A percentile compares a stretch with the other conserved stretches of the same genome.
These are phyloP conservation scores for Sinosuthora webbiana DNA, from an alignment of 2,113 vertebrate genomes.

Conservation along the genomic window DNA sequence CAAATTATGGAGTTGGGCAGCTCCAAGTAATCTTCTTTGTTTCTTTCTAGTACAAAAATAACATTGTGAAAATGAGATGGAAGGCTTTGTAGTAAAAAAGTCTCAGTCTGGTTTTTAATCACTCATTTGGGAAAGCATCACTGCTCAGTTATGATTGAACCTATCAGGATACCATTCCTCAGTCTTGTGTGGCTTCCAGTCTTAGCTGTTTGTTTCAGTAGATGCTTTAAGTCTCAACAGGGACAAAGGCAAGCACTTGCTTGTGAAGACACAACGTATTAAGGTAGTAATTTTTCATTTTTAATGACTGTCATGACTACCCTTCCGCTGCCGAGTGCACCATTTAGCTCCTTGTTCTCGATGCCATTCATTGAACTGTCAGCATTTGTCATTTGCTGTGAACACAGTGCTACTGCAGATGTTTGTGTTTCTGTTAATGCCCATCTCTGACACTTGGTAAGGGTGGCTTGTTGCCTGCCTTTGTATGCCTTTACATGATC, in stretches of 20 bases:
- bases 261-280: background rate
- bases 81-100: background rate
- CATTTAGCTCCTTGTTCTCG: background rate
- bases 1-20: background rate
- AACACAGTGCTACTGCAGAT: background rate
- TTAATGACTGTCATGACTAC: slow-evolving; percentile 33
- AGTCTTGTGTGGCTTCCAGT: background rate
- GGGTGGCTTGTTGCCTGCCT: background rate
- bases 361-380: background rate
- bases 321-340: background rate
- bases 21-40: background rate
- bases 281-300: slow-evolving; percentile 26
- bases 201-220: background rate
- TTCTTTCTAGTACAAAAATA: background rate
- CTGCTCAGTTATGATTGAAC: background rate
- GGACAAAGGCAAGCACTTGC: background rate
- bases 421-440: background rate
- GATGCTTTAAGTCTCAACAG: background rate
- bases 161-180: background rate
- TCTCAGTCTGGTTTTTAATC: background rate
- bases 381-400: background rate
- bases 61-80: background rate
- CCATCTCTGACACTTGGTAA: background rate
- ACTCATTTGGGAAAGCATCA: background rate
- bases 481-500: background rate